Percentiles rank a stretch among this genome's conserved stretches.
These are phyloP conservation scores for Unio delphinus DNA, from an alignment of 2,888 invertebrate species.

Conservation along the genomic window DNA sequence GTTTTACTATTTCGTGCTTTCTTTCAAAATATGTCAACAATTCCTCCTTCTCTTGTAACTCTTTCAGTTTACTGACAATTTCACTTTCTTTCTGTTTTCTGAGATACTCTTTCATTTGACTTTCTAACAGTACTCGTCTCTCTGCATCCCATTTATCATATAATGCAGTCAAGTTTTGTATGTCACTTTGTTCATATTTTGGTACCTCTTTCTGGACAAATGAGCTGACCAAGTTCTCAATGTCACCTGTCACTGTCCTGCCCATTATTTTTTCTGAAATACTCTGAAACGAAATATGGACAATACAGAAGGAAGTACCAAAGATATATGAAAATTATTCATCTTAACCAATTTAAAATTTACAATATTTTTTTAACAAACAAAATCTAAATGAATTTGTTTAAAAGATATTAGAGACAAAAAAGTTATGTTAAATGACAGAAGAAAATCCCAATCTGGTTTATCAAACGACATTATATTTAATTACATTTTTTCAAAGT, in stretches of 20 bases:
- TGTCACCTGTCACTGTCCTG: slow-evolving; percentile 5
- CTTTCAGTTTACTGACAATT: slow-evolving; percentile 46
- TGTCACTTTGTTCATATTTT: slow-evolving; percentile 39
- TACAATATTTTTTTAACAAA: neutral
- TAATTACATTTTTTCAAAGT: too few relatives aligned
- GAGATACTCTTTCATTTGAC: slow-evolving; percentile 36
- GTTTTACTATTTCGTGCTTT: slow-evolving; percentile 39
- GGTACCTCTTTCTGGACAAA: slow-evolving; percentile 30
- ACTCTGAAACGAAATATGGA: neutral
- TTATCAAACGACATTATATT: too few relatives aligned
- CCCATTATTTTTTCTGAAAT: slow-evolving; percentile 6
- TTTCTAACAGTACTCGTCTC: slow-evolving; percentile 21
- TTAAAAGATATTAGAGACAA: too few relatives aligned
- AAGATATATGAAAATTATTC: too few relatives aligned
- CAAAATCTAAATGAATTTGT: too few relatives aligned
- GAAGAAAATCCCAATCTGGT: too few relatives aligned
- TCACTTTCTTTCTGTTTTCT: slow-evolving; percentile 34
- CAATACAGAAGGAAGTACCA: neutral
- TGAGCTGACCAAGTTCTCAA: slow-evolving; percentile 28
- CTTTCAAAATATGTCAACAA: slow-evolving; percentile 58
- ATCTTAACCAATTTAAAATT: neutral
- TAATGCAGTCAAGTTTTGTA: slow-evolving; percentile 14
- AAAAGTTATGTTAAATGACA: too few relatives aligned
- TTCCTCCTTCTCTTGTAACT: slow-evolving; percentile 61
- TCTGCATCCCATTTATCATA: slow-evolving; percentile 38